Conservation (phyloP, 2,797 vertebrate species). For the Dendrocincla tyrannina region DNA sequence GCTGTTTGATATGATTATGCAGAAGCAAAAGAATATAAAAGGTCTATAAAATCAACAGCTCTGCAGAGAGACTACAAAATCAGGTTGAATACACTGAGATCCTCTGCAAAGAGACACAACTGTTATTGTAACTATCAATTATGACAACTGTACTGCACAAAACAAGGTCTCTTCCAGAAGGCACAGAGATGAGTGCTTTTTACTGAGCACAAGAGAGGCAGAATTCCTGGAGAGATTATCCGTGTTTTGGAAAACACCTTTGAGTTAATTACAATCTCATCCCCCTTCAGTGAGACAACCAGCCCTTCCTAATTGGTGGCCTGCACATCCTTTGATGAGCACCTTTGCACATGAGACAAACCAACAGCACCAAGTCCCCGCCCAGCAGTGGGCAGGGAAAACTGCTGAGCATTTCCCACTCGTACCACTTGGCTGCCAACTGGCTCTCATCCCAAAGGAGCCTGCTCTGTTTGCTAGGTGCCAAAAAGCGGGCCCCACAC, state of each 20-base stretch:
- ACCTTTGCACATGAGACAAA: conserved; percentile 19
- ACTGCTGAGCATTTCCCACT: not conserved
- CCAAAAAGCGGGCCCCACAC: conserved; percentile 13
- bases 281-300: not conserved
- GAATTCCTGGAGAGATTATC: not conserved
- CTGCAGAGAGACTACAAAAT: not conserved
- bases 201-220: not conserved
- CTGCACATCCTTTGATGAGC: not conserved
- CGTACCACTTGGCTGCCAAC: not conserved
- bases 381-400: not conserved
- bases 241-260: not conserved
- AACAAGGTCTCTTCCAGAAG: not conserved
- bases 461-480: not conserved
- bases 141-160: not conserved
- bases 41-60: not conserved
- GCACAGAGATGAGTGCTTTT: not conserved
- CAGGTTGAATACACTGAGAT: not conserved
- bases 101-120: not conserved
- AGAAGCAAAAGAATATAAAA: not conserved
- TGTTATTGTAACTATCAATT: not conserved
- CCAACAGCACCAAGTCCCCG: not conserved
- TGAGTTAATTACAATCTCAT: not conserved
- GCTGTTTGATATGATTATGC: not conserved
- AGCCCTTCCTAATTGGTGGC: not conserved
- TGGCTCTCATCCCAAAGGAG: not conserved